A percentile compares a stretch with the other conserved stretches of the same genome.
These are phyloP conservation scores for Lacanobia wlatinum DNA, from an alignment of 2,888 invertebrate genomes.

Conservation along the genomic window DNA sequence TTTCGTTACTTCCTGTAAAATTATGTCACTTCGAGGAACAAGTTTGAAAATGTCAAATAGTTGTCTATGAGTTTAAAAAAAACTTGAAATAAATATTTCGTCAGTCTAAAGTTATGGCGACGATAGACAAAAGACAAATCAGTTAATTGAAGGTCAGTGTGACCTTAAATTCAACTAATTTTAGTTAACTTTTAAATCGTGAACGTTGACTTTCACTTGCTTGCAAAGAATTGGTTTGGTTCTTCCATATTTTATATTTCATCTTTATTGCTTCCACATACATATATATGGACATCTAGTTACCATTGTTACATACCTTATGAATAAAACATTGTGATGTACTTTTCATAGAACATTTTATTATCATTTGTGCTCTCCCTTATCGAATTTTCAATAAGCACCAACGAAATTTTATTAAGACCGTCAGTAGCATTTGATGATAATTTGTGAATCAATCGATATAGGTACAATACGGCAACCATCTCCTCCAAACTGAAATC, in stretches of 20 bases:
- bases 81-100: constrained; percentile 56
- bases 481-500: neutral
- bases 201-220: constrained; percentile 59
- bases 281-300: constrained; percentile 1
- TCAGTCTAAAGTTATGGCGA: constrained; percentile 41
- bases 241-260: constrained; percentile 37
- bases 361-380: neutral
- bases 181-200: constrained; percentile 54
- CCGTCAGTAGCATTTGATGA: neutral
- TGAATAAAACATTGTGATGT: neutral
- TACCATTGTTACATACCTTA: neutral
- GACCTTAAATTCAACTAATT: constrained; percentile 51
- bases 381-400: too few relatives aligned
- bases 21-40: constrained; percentile 60
- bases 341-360: neutral
- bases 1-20: constrained; percentile 63
- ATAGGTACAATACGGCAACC: neutral
- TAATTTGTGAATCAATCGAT: neutral
- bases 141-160: constrained; percentile 51
- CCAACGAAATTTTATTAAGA: neutral
- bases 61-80: constrained; percentile 32
- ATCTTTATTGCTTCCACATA: constrained; percentile 32
- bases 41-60: constrained; percentile 61
- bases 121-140: constrained; percentile 38
- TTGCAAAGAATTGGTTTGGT: constrained; percentile 20